Percentiles rank a stretch among this genome's conserved stretches.
Evolutionary conservation across 2,888 invertebrate species (phyloP).

Genomic region (Craniophora ligustri): DNA sequence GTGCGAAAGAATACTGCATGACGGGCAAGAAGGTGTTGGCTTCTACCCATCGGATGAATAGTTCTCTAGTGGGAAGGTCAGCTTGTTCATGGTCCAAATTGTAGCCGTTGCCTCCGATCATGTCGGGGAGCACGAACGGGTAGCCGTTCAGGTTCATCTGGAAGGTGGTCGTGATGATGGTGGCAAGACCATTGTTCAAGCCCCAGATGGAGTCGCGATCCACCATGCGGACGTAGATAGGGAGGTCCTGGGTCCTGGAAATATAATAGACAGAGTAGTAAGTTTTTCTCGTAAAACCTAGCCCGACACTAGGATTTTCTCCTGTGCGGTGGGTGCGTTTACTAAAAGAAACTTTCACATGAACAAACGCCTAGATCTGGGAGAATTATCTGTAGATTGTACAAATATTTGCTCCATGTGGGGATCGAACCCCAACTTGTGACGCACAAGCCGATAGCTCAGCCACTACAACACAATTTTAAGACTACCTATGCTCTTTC

Average conservation of each 20-base stretch:
- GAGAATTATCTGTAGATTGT: no score
- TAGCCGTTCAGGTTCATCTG: slow-evolving; percentile 91
- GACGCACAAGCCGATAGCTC: no score
- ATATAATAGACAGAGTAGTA: neutral
- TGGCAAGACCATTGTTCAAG: slow-evolving; percentile 91
- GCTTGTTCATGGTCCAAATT: slow-evolving; percentile 80
- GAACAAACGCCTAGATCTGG: no score
- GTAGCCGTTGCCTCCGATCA: slow-evolving; percentile 92
- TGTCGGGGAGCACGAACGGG: slow-evolving; percentile 93
- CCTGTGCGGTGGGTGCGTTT: no score
- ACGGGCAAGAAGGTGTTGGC: slow-evolving; percentile 93
- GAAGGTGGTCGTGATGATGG: slow-evolving; percentile 92
- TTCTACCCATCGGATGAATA: slow-evolving; percentile 94
- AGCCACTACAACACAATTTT: no score
- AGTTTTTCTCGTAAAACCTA: no score
- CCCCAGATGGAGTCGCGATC: slow-evolving; percentile 93
- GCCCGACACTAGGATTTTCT: no score
- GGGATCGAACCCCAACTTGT: no score
- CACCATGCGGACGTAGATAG: slow-evolving; percentile 93
- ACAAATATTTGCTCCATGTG: no score
- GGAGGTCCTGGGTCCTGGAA: slow-evolving; percentile 90
- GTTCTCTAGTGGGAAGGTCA: slow-evolving; percentile 88
- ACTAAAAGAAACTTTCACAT: no score
- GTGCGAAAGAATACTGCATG: slow-evolving; percentile 93
- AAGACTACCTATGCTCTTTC: no score